phyloP scores from a whole-genome alignment of 1,140 invertebrate species.

The Ericerus pela region DNA sequence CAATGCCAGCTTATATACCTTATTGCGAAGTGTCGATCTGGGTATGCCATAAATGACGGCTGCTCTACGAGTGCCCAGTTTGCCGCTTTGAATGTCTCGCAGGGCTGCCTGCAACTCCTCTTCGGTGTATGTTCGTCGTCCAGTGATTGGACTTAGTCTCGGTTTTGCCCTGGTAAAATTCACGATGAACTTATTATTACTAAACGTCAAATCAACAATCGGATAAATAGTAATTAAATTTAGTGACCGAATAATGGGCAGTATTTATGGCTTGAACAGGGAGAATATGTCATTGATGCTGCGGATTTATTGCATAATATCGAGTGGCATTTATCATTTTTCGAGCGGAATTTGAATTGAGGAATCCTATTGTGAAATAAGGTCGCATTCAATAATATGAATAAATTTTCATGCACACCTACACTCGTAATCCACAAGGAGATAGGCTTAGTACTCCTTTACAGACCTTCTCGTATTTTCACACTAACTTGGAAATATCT shows the following conservation, averaged over 20 bases:
- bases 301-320: not conserved
- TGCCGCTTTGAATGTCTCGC: constrained; percentile 79
- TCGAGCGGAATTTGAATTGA: no score
- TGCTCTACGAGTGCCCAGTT: constrained; percentile 76
- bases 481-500: no score
- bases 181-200: constrained; percentile 11
- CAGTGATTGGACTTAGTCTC: constrained; percentile 39
- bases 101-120: constrained; percentile 79
- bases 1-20: constrained; percentile 74
- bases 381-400: no score
- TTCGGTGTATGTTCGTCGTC: constrained; percentile 69
- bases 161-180: constrained; percentile 42
- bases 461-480: no score
- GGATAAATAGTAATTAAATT: not conserved
- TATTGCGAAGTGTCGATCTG: constrained; percentile 84
- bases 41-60: constrained; percentile 91
- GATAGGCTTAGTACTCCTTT: no score
- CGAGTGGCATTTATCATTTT: no score
- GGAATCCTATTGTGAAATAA: no score
- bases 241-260: not conserved
- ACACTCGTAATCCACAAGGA: no score
- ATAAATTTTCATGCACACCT: no score
- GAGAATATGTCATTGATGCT: not conserved
- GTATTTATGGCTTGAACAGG: not conserved
- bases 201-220: not conserved